phyloP scores from a whole-genome alignment of 2,888 invertebrate genomes.

The Tribolium freemani region DNA sequence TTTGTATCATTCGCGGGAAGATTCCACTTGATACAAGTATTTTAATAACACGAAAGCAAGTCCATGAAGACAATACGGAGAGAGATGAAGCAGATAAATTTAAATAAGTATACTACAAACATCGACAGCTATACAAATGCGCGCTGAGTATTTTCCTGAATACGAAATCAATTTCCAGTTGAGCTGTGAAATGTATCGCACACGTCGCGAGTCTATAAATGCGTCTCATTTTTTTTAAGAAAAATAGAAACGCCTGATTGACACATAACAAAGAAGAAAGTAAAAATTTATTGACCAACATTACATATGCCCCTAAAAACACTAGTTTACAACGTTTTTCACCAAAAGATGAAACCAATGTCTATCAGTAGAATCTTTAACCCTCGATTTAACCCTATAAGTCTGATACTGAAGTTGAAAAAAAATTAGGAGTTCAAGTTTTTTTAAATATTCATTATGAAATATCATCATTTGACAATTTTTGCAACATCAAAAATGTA shows the following conservation, averaged over 20 bases:
- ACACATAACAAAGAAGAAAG: no score
- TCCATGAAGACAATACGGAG: conserved; percentile 37
- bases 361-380: no score
- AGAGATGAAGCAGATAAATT: conserved; percentile 43
- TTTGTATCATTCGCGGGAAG: neutral
- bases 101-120: conserved; percentile 46
- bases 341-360: no score
- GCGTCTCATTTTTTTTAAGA: conserved; percentile 39
- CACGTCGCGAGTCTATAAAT: conserved; percentile 38
- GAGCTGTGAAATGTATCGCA: conserved; percentile 46
- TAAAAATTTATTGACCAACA: no score
- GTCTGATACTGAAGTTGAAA: no score
- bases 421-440: no score
- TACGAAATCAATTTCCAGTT: conserved; percentile 50
- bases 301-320: no score
- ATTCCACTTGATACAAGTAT: neutral
- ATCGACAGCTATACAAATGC: conserved; percentile 46
- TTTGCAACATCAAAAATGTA: no score
- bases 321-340: no score
- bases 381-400: no score
- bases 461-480: no score
- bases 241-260: conserved; percentile 39
- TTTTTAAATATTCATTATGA: no score
- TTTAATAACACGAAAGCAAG: neutral
- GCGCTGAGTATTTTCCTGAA: conserved; percentile 44